Conservation (phyloP, 2,797 vertebrate species). For the Channa striata region DNA sequence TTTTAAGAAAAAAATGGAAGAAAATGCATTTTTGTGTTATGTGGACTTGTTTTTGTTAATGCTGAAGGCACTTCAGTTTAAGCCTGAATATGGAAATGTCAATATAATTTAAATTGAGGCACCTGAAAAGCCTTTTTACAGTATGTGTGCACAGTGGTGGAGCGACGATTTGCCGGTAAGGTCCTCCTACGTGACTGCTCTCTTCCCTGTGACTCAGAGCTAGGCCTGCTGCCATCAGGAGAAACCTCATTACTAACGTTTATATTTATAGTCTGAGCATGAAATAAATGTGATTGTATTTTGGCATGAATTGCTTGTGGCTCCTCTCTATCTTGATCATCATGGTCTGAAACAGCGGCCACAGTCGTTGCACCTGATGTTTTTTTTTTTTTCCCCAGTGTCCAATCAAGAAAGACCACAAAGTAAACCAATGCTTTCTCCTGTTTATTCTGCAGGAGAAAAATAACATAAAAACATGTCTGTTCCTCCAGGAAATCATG, state of each 20-base stretch:
- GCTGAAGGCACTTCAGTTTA: neutral
- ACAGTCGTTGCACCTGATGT: constrained; percentile 16
- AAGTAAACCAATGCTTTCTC: neutral
- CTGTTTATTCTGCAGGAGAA: constrained; percentile 1
- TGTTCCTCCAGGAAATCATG: no score
- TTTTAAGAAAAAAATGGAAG: no score
- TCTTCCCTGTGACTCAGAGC: constrained; percentile 7
- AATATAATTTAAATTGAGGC: neutral
- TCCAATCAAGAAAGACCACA: neutral
- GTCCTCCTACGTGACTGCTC: neutral
- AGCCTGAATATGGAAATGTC: neutral
- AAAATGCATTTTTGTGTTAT: no score
- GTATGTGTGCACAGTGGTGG: neutral
- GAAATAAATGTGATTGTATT: constrained; percentile 30
- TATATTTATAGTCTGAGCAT: constrained; percentile 37
- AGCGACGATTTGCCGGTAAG: neutral
- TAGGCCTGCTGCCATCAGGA: constrained; percentile 13
- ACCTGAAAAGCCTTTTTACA: neutral
- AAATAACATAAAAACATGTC: no score
- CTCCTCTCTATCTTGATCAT: constrained; percentile 25
- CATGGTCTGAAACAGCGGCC: constrained; percentile 1
- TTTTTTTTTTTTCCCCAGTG: neutral
- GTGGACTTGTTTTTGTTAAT: no score
- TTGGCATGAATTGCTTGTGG: constrained; percentile 22
- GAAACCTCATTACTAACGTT: constrained; percentile 50